Evolutionary conservation across 2,797 vertebrate species (phyloP).

Genomic region (Neosilurus hyrtlii): DNA sequence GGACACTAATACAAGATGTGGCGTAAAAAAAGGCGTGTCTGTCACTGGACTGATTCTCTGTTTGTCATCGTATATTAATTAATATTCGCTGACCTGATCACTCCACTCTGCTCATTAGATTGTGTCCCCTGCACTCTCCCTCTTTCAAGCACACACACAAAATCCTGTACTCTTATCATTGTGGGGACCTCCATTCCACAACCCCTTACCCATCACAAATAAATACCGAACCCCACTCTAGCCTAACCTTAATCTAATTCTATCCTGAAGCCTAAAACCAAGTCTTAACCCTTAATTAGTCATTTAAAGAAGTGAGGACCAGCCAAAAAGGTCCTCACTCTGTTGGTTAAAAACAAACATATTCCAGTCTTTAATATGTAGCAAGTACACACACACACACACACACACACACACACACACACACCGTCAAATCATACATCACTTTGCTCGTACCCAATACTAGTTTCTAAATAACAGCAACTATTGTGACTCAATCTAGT

Average conservation of each 20-base stretch:
- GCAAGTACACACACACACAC: neutral
- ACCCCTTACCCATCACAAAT: too few relatives aligned
- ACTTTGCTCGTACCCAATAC: neutral
- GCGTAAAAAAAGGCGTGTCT: neutral
- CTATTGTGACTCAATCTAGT: neutral
- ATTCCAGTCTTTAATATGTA: too few relatives aligned
- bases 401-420: neutral
- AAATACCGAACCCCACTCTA: too few relatives aligned
- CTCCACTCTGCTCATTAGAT: constrained; percentile 33
- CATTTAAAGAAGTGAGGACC: too few relatives aligned
- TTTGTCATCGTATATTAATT: neutral
- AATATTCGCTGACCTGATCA: constrained; percentile 72
- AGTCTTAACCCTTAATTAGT: too few relatives aligned
- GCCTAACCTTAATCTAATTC: too few relatives aligned
- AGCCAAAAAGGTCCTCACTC: too few relatives aligned
- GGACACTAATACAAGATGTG: neutral
- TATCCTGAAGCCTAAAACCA: too few relatives aligned
- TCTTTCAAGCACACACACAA: neutral
- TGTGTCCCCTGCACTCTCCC: constrained; percentile 55
- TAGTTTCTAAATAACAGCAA: neutral
- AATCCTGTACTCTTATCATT: too few relatives aligned
- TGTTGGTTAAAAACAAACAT: too few relatives aligned
- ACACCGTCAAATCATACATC: neutral
- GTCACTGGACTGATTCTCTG: neutral
- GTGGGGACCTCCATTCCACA: too few relatives aligned